Evolutionary conservation across 2,888 invertebrate species (phyloP).

Genomic region (Ophonus ardosiacus): DNA sequence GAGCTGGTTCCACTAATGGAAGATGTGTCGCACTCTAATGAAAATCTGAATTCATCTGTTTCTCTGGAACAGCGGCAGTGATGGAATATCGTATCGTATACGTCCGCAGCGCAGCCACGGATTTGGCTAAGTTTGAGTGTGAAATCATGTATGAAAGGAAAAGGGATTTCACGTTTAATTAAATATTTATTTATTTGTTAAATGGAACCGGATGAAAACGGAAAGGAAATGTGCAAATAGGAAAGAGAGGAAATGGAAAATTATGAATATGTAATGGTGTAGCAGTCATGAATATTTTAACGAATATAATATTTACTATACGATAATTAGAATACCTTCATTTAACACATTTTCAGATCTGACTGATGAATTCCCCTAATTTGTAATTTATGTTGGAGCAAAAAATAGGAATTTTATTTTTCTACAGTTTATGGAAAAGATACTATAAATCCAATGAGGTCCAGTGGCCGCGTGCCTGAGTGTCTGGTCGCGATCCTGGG

Average conservation of each 20-base stretch:
- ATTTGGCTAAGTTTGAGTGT: conserved; percentile 12
- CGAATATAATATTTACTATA: neutral
- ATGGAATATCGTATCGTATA: neutral
- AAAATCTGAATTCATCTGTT: conserved; percentile 31
- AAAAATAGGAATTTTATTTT: too few species aligned
- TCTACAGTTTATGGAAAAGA: too few species aligned
- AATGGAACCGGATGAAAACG: neutral
- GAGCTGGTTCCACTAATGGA: conserved; percentile 1
- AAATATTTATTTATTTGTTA: conserved; percentile 27
- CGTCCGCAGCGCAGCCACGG: too few species aligned
- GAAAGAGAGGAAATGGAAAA: neutral
- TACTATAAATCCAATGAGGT: too few species aligned
- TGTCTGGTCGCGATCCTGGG: too few species aligned
- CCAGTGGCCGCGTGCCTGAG: too few species aligned
- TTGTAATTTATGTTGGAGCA: too few species aligned
- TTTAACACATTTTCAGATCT: neutral
- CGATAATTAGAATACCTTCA: neutral
- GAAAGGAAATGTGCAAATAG: neutral
- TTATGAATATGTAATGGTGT: neutral
- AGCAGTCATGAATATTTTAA: neutral
- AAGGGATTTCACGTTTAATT: conserved; percentile 6
- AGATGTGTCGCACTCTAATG: conserved; percentile 31
- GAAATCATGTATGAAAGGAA: conserved; percentile 22
- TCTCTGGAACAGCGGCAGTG: neutral
- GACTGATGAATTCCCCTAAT: neutral